These are phyloP conservation scores for Lordiphosa mommai DNA, from an alignment of 1,140 invertebrate genomes.

Conservation along the genomic window DNA sequence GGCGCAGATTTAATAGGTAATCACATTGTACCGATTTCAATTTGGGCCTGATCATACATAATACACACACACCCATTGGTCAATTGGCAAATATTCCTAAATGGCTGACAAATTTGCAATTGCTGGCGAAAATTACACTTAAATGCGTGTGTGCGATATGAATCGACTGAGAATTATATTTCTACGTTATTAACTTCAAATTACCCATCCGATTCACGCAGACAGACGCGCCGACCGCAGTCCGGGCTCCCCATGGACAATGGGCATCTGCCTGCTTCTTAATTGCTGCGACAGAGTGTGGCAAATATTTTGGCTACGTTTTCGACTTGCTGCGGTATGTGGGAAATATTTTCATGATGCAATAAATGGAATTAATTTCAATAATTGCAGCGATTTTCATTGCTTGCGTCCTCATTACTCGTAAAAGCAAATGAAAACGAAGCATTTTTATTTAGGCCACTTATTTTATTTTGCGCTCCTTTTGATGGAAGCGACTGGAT, in stretches of 20 bases:
- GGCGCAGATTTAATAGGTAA: slow-evolving; percentile 50
- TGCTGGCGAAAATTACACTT: slow-evolving; percentile 13
- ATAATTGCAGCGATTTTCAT: slow-evolving; percentile 65
- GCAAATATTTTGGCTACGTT: slow-evolving; percentile 43
- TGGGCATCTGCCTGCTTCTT: slow-evolving; percentile 37
- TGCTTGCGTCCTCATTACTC: slow-evolving; percentile 18
- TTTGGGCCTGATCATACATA: background rate
- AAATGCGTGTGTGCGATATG: slow-evolving; percentile 34
- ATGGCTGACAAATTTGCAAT: slow-evolving; percentile 35
- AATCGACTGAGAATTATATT: slow-evolving; percentile 58
- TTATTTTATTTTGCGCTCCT: slow-evolving; percentile 66
- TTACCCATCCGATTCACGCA: slow-evolving; percentile 23
- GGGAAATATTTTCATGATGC: slow-evolving; percentile 66
- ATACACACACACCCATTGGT: background rate
- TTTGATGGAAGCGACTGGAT: slow-evolving; percentile 32
- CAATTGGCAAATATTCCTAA: slow-evolving; percentile 26
- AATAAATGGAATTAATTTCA: slow-evolving; percentile 76
- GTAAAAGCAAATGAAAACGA: slow-evolving; percentile 11
- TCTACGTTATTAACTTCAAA: slow-evolving; percentile 67
- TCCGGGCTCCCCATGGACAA: slow-evolving; percentile 6
- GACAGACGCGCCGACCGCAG: slow-evolving; percentile 13
- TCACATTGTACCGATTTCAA: slow-evolving; percentile 1
- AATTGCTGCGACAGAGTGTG: slow-evolving; percentile 68
- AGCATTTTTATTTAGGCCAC: slow-evolving; percentile 66
- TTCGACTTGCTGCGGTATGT: slow-evolving; percentile 2